Conservation (phyloP, 2,113 vertebrate genomes). For the Martes martes region DNA sequence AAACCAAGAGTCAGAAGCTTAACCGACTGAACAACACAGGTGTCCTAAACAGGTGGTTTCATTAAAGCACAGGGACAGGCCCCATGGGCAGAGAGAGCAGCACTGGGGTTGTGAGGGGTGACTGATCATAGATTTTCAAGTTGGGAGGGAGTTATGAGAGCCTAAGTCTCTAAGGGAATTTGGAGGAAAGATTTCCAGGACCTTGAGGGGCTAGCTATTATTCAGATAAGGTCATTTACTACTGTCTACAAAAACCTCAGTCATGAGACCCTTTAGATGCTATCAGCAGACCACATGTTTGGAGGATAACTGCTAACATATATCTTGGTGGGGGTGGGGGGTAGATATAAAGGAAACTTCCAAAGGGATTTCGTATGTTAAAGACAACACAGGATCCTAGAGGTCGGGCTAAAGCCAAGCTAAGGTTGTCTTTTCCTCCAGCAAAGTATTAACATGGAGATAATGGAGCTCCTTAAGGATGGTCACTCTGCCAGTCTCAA, state of each 20-base stretch:
- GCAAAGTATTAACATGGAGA: not conserved
- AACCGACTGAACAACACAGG: not conserved
- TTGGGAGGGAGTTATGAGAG: not conserved
- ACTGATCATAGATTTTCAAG: not conserved
- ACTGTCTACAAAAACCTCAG: not conserved
- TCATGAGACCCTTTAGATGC: not conserved
- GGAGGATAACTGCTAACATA: not conserved
- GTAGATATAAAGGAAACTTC: not conserved
- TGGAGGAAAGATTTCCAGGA: not conserved
- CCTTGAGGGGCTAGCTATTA: not conserved
- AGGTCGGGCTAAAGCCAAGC: not conserved
- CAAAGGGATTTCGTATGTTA: not conserved
- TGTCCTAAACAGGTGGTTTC: not conserved
- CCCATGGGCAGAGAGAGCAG: not conserved
- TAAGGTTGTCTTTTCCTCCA: not conserved
- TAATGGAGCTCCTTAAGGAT: not conserved
- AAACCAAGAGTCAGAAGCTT: not conserved
- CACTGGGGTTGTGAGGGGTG: not conserved
- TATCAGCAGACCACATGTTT: not conserved
- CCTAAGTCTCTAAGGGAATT: not conserved
- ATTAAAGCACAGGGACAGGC: not conserved
- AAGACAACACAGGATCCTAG: not conserved
- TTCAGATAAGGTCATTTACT: not conserved
- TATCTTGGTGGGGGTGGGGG: not conserved
- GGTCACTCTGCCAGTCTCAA: not conserved